Evolutionary conservation across 2,888 invertebrate species (phyloP).

Genomic region (Cheilosia pagana): DNA sequence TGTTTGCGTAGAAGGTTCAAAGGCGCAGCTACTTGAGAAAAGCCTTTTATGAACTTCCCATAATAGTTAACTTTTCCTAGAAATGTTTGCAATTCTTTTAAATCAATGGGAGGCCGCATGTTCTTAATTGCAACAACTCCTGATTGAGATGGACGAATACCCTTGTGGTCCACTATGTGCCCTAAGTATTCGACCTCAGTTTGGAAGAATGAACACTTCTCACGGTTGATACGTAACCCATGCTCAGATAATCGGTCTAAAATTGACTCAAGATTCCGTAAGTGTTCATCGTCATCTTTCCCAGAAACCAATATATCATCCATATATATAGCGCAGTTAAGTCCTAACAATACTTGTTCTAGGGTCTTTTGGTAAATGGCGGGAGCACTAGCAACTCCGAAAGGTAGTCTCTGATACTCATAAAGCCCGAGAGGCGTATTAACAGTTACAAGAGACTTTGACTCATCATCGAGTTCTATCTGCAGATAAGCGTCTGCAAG

Average conservation of each 20-base stretch:
- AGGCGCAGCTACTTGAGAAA: conserved; percentile 19
- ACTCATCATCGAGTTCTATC: conserved; percentile 59
- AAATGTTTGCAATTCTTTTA: conserved; percentile 39
- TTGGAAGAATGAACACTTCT: conserved; percentile 60
- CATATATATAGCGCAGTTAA: conserved; percentile 60
- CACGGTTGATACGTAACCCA: conserved; percentile 38
- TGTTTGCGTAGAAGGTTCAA: conserved; percentile 9
- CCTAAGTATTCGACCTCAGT: conserved; percentile 66
- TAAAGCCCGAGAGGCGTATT: conserved; percentile 71
- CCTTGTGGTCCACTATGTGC: conserved; percentile 50
- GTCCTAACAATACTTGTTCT: conserved; percentile 48
- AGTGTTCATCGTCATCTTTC: conserved; percentile 45
- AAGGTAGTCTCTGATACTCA: conserved; percentile 57
- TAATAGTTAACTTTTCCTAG: conserved; percentile 24
- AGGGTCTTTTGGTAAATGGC: conserved; percentile 61
- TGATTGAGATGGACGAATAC: conserved; percentile 53
- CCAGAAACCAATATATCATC: conserved; percentile 71
- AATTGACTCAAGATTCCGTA: conserved; percentile 35
- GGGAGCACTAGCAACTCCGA: conserved; percentile 60
- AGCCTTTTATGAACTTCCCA: conserved; percentile 19
- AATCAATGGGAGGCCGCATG: neutral
- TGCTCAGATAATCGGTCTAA: conserved; percentile 30
- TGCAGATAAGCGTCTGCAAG: conserved; percentile 66
- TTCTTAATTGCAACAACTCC: conserved; percentile 16
- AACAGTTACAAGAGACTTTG: conserved; percentile 55